These are phyloP conservation scores for Cantharis lateralis DNA, from an alignment of 2,888 invertebrate species.

Conservation along the genomic window DNA sequence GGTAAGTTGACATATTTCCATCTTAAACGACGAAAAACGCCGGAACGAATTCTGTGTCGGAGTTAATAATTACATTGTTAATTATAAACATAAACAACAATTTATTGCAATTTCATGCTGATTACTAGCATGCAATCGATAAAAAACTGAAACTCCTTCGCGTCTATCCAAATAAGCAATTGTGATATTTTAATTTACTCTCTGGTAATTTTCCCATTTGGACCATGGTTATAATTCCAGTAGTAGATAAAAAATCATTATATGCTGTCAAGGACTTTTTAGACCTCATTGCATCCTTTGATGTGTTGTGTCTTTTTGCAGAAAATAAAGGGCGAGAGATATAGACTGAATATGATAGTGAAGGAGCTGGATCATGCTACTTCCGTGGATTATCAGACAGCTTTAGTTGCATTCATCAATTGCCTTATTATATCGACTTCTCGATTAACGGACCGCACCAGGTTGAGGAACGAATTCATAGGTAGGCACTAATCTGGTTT, in stretches of 20 bases:
- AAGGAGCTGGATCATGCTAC: conserved; percentile 83
- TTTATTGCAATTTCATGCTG: conserved; percentile 13
- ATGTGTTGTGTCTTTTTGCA: conserved; percentile 49
- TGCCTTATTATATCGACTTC: conserved; percentile 92
- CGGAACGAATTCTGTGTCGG: background rate
- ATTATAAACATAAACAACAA: conserved; percentile 1
- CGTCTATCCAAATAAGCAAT: background rate
- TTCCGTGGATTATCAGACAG: conserved; percentile 87
- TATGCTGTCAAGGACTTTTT: background rate
- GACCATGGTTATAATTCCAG: background rate
- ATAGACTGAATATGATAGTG: conserved; percentile 86
- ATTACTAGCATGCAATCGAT: conserved; percentile 2
- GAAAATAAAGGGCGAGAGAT: conserved; percentile 85
- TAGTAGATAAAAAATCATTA: background rate
- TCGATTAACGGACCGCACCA: conserved; percentile 81
- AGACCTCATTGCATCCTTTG: too few species aligned
- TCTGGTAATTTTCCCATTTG: background rate
- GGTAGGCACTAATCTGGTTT: conserved; percentile 66
- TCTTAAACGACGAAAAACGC: background rate
- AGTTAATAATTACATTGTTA: conserved; percentile 1
- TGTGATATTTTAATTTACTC: conserved; percentile 9
- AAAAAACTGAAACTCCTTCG: conserved; percentile 5
- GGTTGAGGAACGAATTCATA: conserved; percentile 92
- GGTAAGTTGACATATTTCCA: conserved; percentile 60
- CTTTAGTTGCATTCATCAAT: conserved; percentile 92